phyloP scores from a whole-genome alignment of 2,888 invertebrate genomes.

The Drosophila subsilvestris region DNA sequence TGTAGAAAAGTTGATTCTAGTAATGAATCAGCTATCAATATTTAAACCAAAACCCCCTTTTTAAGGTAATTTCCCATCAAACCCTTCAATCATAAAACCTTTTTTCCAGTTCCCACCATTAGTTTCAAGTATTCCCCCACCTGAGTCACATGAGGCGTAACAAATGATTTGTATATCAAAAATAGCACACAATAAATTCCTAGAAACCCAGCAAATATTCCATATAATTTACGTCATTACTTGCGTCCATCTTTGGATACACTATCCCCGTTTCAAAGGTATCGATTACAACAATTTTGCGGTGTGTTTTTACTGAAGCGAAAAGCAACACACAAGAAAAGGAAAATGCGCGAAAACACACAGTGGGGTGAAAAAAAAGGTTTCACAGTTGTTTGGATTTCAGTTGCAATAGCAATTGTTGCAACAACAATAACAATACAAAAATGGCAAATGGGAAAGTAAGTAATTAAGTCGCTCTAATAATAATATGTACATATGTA shows the following conservation, averaged over 20 bases:
- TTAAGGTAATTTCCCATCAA: not conserved
- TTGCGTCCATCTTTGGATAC: not conserved
- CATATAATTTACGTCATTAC: slow-evolving; percentile 15
- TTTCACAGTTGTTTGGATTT: slow-evolving; percentile 17
- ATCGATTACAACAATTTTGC: slow-evolving; percentile 49
- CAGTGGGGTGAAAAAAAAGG: slow-evolving; percentile 13
- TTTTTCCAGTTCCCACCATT: slow-evolving; percentile 9
- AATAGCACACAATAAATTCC: slow-evolving; percentile 15
- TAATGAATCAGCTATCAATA: not conserved
- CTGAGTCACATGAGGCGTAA: slow-evolving; percentile 25
- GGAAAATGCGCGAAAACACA: slow-evolving; percentile 6
- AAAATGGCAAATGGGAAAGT: slow-evolving; percentile 51
- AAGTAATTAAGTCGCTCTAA: slow-evolving; percentile 45
- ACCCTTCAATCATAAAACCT: not conserved
- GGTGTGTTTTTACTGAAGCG: slow-evolving; percentile 23
- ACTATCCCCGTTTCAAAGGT: not conserved
- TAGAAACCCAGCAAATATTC: slow-evolving; percentile 29
- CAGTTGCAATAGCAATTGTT: slow-evolving; percentile 2
- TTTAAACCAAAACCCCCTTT: too few relatives aligned
- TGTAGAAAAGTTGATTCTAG: too few relatives aligned
- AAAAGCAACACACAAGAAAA: slow-evolving; percentile 9
- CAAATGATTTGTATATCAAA: slow-evolving; percentile 11
- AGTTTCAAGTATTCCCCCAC: slow-evolving; percentile 3
- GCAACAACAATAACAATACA: slow-evolving; percentile 4
- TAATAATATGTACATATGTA: slow-evolving; percentile 28